A percentile compares a stretch with the other conserved stretches of the same genome.
These are phyloP conservation scores for Formicarius rufipectus DNA, from an alignment of 2,113 vertebrate genomes.

Conservation along the genomic window DNA sequence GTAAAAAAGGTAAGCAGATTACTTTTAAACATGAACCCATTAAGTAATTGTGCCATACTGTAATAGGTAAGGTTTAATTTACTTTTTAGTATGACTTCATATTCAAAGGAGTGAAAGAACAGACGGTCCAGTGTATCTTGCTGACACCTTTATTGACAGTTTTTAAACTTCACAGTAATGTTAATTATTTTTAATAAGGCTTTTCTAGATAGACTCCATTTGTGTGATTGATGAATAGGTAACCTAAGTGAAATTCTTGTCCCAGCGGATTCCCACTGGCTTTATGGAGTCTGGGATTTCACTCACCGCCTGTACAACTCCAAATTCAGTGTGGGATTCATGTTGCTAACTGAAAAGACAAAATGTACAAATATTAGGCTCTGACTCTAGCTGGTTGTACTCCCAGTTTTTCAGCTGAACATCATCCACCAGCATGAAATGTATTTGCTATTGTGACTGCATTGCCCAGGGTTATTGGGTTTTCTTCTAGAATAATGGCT, in stretches of 20 bases:
- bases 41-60: neutral
- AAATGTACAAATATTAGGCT: neutral
- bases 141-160: neutral
- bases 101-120: neutral
- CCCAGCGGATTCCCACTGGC: neutral
- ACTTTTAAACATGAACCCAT: neutral
- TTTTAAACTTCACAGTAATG: neutral
- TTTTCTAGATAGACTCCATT: neutral
- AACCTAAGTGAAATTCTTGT: neutral
- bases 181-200: neutral
- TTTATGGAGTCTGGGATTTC: neutral
- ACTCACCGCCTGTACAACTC: neutral
- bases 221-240: neutral
- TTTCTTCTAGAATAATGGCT: neutral
- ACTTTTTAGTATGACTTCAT: neutral
- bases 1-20: conserved; percentile 83
- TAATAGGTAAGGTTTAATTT: neutral
- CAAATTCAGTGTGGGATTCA: neutral
- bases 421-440: neutral
- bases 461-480: neutral
- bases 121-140: neutral
- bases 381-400: neutral
- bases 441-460: neutral
- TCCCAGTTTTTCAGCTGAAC: neutral
- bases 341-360: neutral